Evolutionary conservation across 1,140 invertebrate genomes (phyloP), one percentile per base, ranked within the genome.

Genomic region (honey bee (Apis mellifera)): DNA sequence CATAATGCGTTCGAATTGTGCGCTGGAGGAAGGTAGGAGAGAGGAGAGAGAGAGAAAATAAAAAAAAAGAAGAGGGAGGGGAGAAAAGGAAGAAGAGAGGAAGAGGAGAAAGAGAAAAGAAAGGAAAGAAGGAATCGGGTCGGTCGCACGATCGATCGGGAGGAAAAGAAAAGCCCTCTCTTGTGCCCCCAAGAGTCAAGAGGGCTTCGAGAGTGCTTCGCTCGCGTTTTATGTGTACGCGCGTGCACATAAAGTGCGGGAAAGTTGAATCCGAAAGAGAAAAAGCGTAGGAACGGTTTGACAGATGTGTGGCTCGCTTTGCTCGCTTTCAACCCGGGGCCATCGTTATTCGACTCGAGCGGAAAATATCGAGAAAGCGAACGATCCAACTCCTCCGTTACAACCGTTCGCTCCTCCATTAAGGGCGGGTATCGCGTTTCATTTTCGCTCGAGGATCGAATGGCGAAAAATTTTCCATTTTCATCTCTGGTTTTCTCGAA

Each of bases 101-200:
- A 65, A 55, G 69, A 82, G 74, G 86, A 79, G 48, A 65, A 55
- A 32, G 76, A 85, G 32, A 78, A 59, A 73, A 54, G 59, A 57
- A 73, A 83, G 77, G n/a, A n/a, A 87, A 73, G 54, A 72, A 57
- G 55, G 79, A 84, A 83, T 83, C 72, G 83, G 66, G 66, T 74
- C 32, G 77, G 80, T 82, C 88, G 69, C 84, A 88, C 86, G 89
- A 90, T 90, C 89, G 89, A 90, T 90, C 87, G 89, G 57, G 64
- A 85, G 70, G 64, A 80, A 86, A 74, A 88, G 87, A 89, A 89
- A 89, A 89, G 82, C 74, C 73, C 78, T 82, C 87, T 84, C 32
- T 3, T 32, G 1, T 79, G 65, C 75, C 87, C 82, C 75, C 64
- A n/a, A 65, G 26, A 72, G 54, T 42, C 32, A 42, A 76, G 59